Evolutionary conservation across 2,888 invertebrate species (phyloP).

Genomic region (Cosmia trapezina): DNA sequence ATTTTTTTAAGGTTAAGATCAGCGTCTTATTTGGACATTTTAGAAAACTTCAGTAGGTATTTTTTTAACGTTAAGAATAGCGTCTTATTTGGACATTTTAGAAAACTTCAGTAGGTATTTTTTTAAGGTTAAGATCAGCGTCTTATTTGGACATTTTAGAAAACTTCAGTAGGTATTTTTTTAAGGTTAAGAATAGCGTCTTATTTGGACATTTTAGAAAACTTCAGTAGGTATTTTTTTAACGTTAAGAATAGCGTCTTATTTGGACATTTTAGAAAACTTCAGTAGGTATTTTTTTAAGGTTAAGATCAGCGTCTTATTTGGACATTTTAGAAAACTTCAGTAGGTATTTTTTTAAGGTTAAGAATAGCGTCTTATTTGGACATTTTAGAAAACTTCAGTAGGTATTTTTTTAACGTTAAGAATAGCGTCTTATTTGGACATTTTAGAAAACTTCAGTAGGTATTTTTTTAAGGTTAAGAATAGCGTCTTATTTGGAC

Average conservation of each 20-base stretch:
- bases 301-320: too few species aligned
- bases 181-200: slow-evolving; percentile 7
- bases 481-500: too few species aligned
- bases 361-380: slow-evolving; percentile 3
- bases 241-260: slow-evolving; percentile 3
- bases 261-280: too few species aligned
- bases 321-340: too few species aligned
- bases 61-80: slow-evolving; percentile 14
- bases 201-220: slow-evolving; percentile 10
- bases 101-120: too few species aligned
- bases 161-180: too few species aligned
- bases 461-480: too few species aligned
- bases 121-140: too few species aligned
- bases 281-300: too few species aligned
- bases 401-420: slow-evolving; percentile 7
- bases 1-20: slow-evolving; percentile 16
- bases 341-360: too few species aligned
- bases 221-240: neutral
- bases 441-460: too few species aligned
- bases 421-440: neutral
- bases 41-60: neutral
- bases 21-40: slow-evolving; percentile 5
- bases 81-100: neutral
- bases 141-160: too few species aligned
- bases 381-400: neutral